Percentiles rank a stretch among this genome's conserved stretches.
Conservation (phyloP, 2,797 vertebrate genomes). For the Podarcis lilfordi region DNA sequence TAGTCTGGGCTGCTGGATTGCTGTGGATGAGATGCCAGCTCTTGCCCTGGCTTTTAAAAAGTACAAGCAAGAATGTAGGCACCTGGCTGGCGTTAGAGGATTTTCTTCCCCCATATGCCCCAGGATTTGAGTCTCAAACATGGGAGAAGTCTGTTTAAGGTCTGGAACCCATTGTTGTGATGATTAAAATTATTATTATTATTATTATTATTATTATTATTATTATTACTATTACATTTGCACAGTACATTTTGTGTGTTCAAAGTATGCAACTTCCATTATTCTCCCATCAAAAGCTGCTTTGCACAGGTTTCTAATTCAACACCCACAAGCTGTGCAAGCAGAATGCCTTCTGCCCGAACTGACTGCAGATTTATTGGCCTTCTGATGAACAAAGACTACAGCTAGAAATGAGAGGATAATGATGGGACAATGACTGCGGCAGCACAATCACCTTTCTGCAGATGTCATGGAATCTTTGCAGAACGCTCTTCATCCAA, state of each 20-base stretch:
- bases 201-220: neutral
- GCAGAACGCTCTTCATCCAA: constrained; percentile 16
- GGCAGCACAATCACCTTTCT: constrained; percentile 3
- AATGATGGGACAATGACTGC: neutral
- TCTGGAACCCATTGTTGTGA: neutral
- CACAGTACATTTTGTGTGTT: neutral
- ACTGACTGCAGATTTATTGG: constrained; percentile 21
- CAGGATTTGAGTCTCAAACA: neutral
- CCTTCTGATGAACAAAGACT: constrained; percentile 4
- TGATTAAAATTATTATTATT: neutral
- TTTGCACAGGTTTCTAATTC: neutral
- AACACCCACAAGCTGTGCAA: neutral
- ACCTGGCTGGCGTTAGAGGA: neutral
- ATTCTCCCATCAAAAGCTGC: neutral
- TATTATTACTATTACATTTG: neutral
- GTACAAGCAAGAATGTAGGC: neutral
- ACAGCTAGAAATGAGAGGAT: neutral
- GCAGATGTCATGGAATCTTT: constrained; percentile 49
- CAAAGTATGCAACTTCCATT: neutral
- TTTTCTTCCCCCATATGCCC: neutral
- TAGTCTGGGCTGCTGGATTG: neutral
- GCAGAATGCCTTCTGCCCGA: constrained; percentile 23
- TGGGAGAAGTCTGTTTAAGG: neutral
- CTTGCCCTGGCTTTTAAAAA: neutral
- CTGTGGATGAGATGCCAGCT: neutral